These are phyloP conservation scores for Gallinago nigripennis DNA, from an alignment of 2,797 vertebrate genomes.

Conservation along the genomic window DNA sequence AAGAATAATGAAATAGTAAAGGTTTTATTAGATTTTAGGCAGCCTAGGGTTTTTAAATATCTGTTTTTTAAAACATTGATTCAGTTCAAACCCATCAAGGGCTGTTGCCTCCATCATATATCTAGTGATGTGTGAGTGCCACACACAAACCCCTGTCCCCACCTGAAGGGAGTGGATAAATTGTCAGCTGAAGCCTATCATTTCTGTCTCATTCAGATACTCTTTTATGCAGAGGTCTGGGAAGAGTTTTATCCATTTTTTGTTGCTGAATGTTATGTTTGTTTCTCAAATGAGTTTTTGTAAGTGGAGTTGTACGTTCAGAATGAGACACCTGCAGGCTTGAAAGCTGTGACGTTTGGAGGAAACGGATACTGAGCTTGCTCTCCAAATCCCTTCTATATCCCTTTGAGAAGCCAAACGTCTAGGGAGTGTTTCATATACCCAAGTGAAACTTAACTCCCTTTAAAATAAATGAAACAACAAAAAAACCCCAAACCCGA, in stretches of 20 bases:
- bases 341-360: neutral
- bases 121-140: neutral
- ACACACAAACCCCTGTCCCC: neutral
- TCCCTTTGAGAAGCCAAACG: neutral
- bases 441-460: fast-evolving
- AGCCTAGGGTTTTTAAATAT: neutral
- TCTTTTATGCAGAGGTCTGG: neutral
- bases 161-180: neutral
- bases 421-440: neutral
- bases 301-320: neutral
- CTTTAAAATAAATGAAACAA: neutral
- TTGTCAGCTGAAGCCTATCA: neutral
- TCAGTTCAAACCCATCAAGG: neutral
- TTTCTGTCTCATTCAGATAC: neutral
- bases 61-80: neutral
- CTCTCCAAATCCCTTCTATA: neutral
- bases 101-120: neutral
- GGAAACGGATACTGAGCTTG: neutral
- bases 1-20: neutral
- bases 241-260: neutral
- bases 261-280: neutral
- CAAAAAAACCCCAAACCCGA: neutral
- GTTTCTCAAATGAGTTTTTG: neutral
- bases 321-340: neutral
- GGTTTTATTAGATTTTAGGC: neutral